These are phyloP conservation scores for Bothrops alternatus DNA, from an alignment of 2,797 vertebrate genomes.

Conservation along the genomic window DNA sequence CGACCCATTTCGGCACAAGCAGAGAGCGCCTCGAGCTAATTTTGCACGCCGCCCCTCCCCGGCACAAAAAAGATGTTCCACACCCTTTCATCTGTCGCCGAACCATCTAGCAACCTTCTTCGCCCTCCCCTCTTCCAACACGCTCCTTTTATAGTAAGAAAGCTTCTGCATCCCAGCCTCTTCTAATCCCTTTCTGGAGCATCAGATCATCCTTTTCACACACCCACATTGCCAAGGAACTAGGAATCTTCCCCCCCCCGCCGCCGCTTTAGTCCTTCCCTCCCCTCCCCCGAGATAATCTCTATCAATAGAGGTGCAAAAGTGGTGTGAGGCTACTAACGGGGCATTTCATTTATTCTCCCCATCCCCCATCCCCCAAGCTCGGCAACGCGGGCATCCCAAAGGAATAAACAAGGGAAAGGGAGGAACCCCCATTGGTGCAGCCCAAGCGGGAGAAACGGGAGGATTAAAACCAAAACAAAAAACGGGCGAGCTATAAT, in stretches of 20 bases:
- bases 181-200: background rate
- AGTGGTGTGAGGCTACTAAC: background rate
- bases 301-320: background rate
- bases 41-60: background rate
- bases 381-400: background rate
- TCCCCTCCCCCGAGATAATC: background rate
- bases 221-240: background rate
- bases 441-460: background rate
- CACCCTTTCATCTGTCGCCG: background rate
- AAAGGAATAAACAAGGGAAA: background rate
- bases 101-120: background rate
- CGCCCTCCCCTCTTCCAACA: background rate
- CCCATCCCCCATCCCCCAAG: too few species aligned
- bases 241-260: background rate
- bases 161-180: background rate
- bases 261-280: too few species aligned
- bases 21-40: background rate
- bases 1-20: too few species aligned
- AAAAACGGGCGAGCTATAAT: background rate
- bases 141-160: slow-evolving; percentile 22
- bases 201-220: background rate
- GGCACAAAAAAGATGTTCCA: background rate
- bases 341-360: background rate
- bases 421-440: background rate
- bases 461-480: background rate